These are phyloP conservation scores for Corythoichthys intestinalis DNA, from an alignment of 2,113 vertebrate genomes.

Conservation along the genomic window DNA sequence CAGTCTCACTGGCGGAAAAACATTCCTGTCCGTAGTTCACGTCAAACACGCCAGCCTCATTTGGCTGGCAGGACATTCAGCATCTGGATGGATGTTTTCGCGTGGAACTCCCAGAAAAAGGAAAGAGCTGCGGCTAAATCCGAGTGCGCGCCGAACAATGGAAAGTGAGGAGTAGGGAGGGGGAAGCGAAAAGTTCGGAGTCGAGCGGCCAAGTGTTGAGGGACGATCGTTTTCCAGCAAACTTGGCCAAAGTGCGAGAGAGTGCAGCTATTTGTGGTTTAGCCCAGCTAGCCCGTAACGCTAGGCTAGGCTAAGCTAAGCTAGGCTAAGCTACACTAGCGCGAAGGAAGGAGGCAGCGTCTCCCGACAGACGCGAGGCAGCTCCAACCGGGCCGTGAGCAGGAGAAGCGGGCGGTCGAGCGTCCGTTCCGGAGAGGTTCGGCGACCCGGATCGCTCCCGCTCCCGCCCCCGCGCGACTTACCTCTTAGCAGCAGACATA, in stretches of 20 bases:
- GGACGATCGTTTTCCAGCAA: background rate
- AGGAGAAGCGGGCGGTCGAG: constrained; percentile 4
- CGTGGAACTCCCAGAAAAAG: background rate
- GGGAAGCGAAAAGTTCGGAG: background rate
- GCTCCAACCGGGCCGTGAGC: constrained; percentile 29
- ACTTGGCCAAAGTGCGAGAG: background rate
- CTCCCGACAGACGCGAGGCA: background rate
- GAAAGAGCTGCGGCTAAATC: background rate
- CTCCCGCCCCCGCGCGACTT: constrained; percentile 22
- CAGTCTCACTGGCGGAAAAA: too few relatives aligned
- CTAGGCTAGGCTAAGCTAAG: constrained; percentile 27
- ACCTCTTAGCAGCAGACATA: constrained; percentile 84
- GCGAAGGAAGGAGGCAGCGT: too few relatives aligned
- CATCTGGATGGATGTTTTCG: background rate
- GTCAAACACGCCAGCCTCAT: too few relatives aligned
- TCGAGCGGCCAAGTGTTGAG: background rate
- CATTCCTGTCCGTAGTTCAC: too few relatives aligned
- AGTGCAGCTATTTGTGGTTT: background rate
- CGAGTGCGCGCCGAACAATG: background rate
- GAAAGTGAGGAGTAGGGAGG: background rate
- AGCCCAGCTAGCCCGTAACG: background rate
- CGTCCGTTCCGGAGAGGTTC: too few relatives aligned
- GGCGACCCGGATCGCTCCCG: too few relatives aligned
- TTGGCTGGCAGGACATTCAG: too few relatives aligned
- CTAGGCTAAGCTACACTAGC: constrained; percentile 23